phyloP scores from a whole-genome alignment of 37 sponge, comb jelly and placozoan species.

The Cladorhizidae sp. region DNA sequence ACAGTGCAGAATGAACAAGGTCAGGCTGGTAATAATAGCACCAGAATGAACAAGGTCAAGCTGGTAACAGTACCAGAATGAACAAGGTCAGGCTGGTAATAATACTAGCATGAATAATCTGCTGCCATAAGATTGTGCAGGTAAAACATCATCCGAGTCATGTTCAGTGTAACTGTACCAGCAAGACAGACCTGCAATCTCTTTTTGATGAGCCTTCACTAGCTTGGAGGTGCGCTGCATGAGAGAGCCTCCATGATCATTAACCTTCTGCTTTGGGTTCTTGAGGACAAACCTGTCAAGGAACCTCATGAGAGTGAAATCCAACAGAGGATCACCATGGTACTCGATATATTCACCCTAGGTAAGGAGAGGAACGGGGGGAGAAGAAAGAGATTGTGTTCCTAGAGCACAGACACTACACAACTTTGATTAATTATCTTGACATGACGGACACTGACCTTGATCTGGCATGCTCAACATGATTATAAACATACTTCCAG shows the following conservation, averaged over 20 bases:
- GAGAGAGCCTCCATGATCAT: conserved; percentile 91
- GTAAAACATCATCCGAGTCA: too few species aligned
- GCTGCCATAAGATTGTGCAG: too few species aligned
- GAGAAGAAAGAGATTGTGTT: background rate
- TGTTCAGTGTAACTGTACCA: background rate
- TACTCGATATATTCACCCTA: conserved; percentile 77
- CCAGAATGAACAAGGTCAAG: too few species aligned
- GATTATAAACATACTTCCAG: too few species aligned
- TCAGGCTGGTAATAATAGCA: too few species aligned
- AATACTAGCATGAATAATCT: too few species aligned
- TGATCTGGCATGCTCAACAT: too few species aligned
- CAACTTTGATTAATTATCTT: background rate
- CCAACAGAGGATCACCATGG: conserved; percentile 88
- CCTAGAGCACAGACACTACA: background rate
- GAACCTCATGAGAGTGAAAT: conserved; percentile 90
- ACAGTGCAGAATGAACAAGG: too few species aligned
- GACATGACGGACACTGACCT: too few species aligned
- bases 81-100: too few species aligned
- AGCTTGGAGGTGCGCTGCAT: conserved; percentile 76
- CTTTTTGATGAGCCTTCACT: background rate
- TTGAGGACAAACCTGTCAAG: conserved; percentile 94
- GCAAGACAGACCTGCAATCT: background rate
- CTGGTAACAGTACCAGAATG: too few species aligned
- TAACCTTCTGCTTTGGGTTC: conserved; percentile 87
- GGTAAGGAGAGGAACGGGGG: background rate